Conservation (phyloP, 2,888 invertebrate genomes). For the Caenorhabditis sinica region DNA sequence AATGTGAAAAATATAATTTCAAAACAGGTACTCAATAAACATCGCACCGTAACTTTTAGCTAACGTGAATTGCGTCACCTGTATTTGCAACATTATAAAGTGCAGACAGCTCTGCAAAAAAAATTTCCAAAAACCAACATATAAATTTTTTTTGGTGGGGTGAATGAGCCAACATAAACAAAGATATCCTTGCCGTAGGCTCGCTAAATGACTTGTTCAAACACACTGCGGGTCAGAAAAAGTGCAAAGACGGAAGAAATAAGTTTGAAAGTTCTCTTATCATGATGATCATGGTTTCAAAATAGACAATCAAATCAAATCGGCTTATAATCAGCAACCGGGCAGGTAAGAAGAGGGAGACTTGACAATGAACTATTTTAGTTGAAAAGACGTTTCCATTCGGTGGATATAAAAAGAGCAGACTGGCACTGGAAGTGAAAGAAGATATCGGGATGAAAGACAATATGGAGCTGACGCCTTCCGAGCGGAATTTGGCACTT, state of each 20-base stretch:
- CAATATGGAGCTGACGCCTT: slow-evolving; percentile 50
- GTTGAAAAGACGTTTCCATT: not conserved
- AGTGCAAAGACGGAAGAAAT: slow-evolving; percentile 25
- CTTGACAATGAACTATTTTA: not conserved
- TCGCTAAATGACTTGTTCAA: slow-evolving; percentile 61
- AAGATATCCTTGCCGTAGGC: slow-evolving; percentile 48
- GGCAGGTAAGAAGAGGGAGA: slow-evolving; percentile 5
- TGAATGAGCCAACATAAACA: slow-evolving; percentile 60
- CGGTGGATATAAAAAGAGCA: slow-evolving; percentile 9
- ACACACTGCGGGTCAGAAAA: slow-evolving; percentile 54
- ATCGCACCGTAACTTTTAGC: too few species aligned
- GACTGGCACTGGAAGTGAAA: slow-evolving; percentile 39
- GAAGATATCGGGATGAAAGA: slow-evolving; percentile 55
- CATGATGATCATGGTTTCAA: not conserved
- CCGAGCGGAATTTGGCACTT: slow-evolving; percentile 24
- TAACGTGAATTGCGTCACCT: not conserved
- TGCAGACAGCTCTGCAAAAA: slow-evolving; percentile 31
- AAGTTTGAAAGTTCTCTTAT: slow-evolving; percentile 42
- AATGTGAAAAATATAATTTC: not conserved
- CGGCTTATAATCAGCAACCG: slow-evolving; percentile 37
- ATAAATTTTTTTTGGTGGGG: slow-evolving; percentile 22
- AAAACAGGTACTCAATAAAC: too few species aligned
- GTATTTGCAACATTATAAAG: slow-evolving; percentile 1
- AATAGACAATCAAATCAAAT: slow-evolving; percentile 15
- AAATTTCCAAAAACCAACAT: slow-evolving; percentile 45